A percentile compares a stretch with the other conserved stretches of the same genome.
Evolutionary conservation across 1,140 invertebrate genomes (phyloP).

Genomic region (Trichomalopsis sarcophagae): DNA sequence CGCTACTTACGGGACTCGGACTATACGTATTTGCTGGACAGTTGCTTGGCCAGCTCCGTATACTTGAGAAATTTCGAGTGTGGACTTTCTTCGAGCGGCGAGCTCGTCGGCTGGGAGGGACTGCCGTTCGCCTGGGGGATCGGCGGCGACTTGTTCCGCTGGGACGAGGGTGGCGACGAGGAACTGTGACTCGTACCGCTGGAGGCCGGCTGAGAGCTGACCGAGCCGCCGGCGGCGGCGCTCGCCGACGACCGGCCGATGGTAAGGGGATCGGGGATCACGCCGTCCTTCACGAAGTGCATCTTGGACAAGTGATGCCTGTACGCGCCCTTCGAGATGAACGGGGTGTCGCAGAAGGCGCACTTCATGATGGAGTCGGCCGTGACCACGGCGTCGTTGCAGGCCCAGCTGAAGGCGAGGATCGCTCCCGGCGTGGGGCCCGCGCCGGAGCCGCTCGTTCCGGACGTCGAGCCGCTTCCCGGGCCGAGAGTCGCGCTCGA

Average conservation of each 20-base stretch:
- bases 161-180: slow-evolving; percentile 67
- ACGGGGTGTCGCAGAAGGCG: slow-evolving; percentile 96
- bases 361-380: slow-evolving; percentile 94
- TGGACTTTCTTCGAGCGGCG: slow-evolving; percentile 89
- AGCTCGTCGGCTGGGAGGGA: slow-evolving; percentile 70
- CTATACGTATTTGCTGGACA: slow-evolving; percentile 96
- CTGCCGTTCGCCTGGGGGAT: slow-evolving; percentile 75
- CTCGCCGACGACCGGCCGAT: slow-evolving; percentile 75
- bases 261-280: slow-evolving; percentile 83
- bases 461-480: slow-evolving; percentile 57
- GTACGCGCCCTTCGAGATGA: slow-evolving; percentile 97
- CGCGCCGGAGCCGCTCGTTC: slow-evolving; percentile 59
- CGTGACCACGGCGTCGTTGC: slow-evolving; percentile 91
- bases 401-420: slow-evolving; percentile 94
- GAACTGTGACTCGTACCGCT: slow-evolving; percentile 63
- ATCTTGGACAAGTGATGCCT: slow-evolving; percentile 97
- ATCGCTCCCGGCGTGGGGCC: slow-evolving; percentile 86
- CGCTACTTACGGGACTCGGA: slow-evolving; percentile 74
- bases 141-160: slow-evolving; percentile 75
- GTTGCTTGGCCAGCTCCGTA: slow-evolving; percentile 95
- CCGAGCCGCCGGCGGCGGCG: slow-evolving; percentile 64
- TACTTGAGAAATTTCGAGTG: slow-evolving; percentile 98
- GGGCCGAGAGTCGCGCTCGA: slow-evolving; percentile 53
- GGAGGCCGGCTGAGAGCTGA: slow-evolving; percentile 74
- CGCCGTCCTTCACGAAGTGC: slow-evolving; percentile 96